Percentiles rank a stretch among this genome's conserved stretches.
Evolutionary conservation across 1,140 invertebrate species (phyloP).

Genomic region (Megalopta genalis): DNA sequence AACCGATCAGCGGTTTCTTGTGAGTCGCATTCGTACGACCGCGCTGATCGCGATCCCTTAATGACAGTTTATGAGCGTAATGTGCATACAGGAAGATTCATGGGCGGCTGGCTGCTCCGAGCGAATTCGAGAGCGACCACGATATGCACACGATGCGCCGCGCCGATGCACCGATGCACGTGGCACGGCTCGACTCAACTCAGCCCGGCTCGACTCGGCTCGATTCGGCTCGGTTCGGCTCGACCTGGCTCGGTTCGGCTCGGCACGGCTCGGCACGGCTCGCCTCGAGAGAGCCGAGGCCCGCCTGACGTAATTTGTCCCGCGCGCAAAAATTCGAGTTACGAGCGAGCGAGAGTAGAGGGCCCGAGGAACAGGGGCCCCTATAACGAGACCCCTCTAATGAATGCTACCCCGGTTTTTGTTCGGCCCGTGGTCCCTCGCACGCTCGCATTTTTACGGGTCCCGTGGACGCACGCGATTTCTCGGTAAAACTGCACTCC

Average conservation of each 20-base stretch:
- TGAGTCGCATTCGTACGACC: background rate
- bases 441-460: background rate
- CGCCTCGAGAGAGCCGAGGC: no score
- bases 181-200: background rate
- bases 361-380: constrained; percentile 14
- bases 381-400: constrained; percentile 56
- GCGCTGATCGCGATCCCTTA: constrained; percentile 33
- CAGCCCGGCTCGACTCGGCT: no score
- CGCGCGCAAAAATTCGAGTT: constrained; percentile 59
- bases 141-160: no score
- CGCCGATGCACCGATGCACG: no score
- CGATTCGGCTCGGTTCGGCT: no score
- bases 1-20: background rate
- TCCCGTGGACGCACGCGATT: background rate
- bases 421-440: constrained; percentile 2
- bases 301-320: constrained; percentile 53
- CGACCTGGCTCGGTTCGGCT: background rate
- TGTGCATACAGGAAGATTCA: constrained; percentile 42
- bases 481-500: constrained; percentile 16
- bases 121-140: constrained; percentile 8
- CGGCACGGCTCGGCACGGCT: no score
- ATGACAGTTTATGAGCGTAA: constrained; percentile 38
- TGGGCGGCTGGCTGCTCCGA: constrained; percentile 18
- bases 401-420: constrained; percentile 54
- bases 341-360: constrained; percentile 38